A percentile compares a stretch with the other conserved stretches of the same genome.
phyloP scores from a whole-genome alignment of 2,797 vertebrate genomes.

The Sebastes iracundus region DNA sequence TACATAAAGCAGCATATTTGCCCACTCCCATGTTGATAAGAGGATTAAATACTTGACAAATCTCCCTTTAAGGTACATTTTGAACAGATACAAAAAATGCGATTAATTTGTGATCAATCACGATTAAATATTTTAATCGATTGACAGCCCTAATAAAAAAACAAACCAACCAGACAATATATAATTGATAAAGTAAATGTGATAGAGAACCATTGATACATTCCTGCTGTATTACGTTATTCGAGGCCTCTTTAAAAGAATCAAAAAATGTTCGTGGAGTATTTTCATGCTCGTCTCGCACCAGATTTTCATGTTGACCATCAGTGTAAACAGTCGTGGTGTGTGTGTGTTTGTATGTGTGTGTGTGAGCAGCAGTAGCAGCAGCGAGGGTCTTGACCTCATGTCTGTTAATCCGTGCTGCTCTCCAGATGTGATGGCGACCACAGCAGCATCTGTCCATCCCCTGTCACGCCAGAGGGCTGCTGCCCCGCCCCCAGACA shows the following conservation, averaged over 20 bases:
- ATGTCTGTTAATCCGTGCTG: slow-evolving; percentile 25
- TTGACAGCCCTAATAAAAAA: neutral
- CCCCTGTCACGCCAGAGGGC: neutral
- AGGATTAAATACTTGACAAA: no score
- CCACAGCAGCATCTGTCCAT: neutral
- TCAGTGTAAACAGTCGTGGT: slow-evolving; percentile 23
- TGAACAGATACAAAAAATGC: no score
- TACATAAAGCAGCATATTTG: no score
- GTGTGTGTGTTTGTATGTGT: slow-evolving; percentile 10
- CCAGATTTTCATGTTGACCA: slow-evolving; percentile 8
- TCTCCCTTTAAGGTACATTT: no score
- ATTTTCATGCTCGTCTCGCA: neutral
- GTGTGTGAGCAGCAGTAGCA: neutral
- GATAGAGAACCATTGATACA: no score
- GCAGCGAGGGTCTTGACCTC: slow-evolving; percentile 14
- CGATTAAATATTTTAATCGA: no score
- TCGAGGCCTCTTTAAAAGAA: neutral
- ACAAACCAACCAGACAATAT: neutral
- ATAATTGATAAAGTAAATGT: neutral
- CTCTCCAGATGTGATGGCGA: slow-evolving; percentile 47
- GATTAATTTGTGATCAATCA: no score
- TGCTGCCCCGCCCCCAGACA: neutral
- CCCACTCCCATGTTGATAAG: no score
- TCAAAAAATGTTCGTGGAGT: slow-evolving; percentile 14
- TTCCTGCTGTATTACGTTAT: neutral